phyloP scores from a whole-genome alignment of 2,888 invertebrate genomes.

The Linhomoeus sp. region DNA sequence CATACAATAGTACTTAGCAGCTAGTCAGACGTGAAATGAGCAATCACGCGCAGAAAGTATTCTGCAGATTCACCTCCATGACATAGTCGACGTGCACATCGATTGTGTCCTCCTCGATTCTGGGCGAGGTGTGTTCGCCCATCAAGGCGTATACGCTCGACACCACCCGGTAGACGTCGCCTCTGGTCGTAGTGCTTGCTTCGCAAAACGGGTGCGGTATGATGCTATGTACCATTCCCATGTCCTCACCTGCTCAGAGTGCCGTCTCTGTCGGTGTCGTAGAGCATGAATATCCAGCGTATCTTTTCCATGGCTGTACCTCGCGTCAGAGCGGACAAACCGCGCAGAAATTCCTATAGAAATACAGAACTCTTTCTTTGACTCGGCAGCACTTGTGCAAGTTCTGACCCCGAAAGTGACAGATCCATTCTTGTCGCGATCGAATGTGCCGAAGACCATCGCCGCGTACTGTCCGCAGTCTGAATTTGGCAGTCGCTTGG shows the following conservation, averaged over 20 bases:
- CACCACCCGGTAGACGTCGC: background rate
- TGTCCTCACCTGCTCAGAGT: background rate
- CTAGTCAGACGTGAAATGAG: too few species aligned
- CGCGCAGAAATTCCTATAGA: constrained; percentile 19
- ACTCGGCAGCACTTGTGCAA: background rate
- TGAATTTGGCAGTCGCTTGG: background rate
- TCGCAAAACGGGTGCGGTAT: background rate
- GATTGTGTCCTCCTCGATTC: background rate
- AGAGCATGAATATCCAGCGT: constrained; percentile 20
- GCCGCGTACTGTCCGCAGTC: constrained; percentile 68
- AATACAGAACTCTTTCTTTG: background rate
- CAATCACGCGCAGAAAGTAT: too few species aligned
- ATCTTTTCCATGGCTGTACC: constrained; percentile 17
- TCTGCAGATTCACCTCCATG: background rate
- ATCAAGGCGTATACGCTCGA: constrained; percentile 1
- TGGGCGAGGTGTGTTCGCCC: background rate
- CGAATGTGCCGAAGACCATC: constrained; percentile 72
- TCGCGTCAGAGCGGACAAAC: constrained; percentile 18
- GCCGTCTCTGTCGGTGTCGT: constrained; percentile 11
- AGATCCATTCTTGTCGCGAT: constrained; percentile 58
- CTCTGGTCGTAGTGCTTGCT: background rate
- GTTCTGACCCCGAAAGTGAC: constrained; percentile 71
- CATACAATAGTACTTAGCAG: too few species aligned
- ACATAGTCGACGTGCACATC: background rate
- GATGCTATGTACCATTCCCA: background rate